Base-by-base conservation (phyloP, 2,888 invertebrate species). In the Dasysyrphus albostriatus region DNA sequence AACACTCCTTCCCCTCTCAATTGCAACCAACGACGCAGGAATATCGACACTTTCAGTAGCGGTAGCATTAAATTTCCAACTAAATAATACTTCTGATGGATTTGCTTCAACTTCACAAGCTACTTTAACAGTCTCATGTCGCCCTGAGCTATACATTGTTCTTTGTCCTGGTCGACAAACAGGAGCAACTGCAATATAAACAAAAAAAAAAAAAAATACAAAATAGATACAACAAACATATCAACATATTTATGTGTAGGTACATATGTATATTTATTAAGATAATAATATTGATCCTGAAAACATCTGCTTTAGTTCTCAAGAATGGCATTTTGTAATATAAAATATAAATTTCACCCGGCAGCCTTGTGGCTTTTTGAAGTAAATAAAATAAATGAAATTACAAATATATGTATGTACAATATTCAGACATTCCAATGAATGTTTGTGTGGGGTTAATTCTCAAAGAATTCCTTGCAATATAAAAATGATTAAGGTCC, bases 51-150 rank as follows among this genome's bases (percentile, higher is more conserved):
- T 94, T 89, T 96, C 96, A 88, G 95, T 94, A 70, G 91, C 90
- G 54, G 95, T 95, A 91, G 95, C 96, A 93, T 96, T 96, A 93
- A 96, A 96, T 92, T 95, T 95, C 96, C 96, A 96, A 82, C 94
- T 93, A 92, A 96, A 96, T 89, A 93, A 94, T 47, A 95, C 94
- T 88, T 95, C 95, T 75, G 94, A 92, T 19, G 96, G 96, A 93
- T 96, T 96, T 44, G 96, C 95, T 90, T 96, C 96, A 77, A 96
- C 93, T 91, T 95, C 95, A 92, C 96, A 96, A n/a, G 94, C 93
- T 88, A 96, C 94, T 90, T 94, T 94, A 49, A 95, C 95, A 10
- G 94, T 94, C 91, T 96, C 96, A 88, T 95, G 95, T 16, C 96
- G 93, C 12, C 95, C 96, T n/a, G 96, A 95, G 34, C 96, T 96